Percentiles rank a stretch among this genome's conserved stretches.
phyloP scores from a whole-genome alignment of 1,140 invertebrate species.

The Diplogasteroides magnus region DNA sequence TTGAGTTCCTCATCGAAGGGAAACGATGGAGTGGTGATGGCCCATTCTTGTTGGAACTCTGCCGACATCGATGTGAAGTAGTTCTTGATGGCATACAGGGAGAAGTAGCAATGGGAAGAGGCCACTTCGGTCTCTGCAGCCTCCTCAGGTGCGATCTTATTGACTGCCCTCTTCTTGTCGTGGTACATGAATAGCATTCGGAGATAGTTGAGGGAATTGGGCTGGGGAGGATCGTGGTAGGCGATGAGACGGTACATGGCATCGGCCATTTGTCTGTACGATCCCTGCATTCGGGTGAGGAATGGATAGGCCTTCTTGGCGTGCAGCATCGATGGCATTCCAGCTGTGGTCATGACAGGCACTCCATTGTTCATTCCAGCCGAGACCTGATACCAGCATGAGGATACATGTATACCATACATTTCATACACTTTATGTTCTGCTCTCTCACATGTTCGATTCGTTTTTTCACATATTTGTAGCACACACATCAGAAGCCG shows the following conservation, averaged over 20 bases:
- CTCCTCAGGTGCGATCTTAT: conserved; percentile 28
- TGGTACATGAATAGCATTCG: conserved; percentile 54
- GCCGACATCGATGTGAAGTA: conserved; percentile 47
- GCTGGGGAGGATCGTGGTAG: conserved; percentile 26
- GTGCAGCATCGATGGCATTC: conserved; percentile 72
- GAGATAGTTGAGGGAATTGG: conserved; percentile 38
- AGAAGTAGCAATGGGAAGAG: conserved; percentile 49
- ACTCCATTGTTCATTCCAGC: conserved; percentile 70
- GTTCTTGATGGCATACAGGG: conserved; percentile 52
- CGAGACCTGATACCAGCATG: conserved; percentile 69
- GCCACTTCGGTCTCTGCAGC: conserved; percentile 33
- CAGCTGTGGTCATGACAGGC: conserved; percentile 77
- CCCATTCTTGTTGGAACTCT: conserved; percentile 46
- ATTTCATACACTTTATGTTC: too few species aligned
- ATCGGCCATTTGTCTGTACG: conserved; percentile 69
- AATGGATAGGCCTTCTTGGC: conserved; percentile 69
- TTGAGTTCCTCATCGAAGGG: conserved; percentile 51
- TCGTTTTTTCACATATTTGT: too few species aligned
- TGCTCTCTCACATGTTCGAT: too few species aligned
- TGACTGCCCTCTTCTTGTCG: conserved; percentile 50
- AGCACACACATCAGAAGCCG: too few species aligned
- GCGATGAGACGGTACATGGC: conserved; percentile 47
- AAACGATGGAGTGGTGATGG: conserved; percentile 38
- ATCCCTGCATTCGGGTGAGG: conserved; percentile 78
- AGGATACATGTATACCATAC: too few species aligned